Evolutionary conservation across 2,113 vertebrate species (phyloP).

Genomic region (Hucho hucho): DNA sequence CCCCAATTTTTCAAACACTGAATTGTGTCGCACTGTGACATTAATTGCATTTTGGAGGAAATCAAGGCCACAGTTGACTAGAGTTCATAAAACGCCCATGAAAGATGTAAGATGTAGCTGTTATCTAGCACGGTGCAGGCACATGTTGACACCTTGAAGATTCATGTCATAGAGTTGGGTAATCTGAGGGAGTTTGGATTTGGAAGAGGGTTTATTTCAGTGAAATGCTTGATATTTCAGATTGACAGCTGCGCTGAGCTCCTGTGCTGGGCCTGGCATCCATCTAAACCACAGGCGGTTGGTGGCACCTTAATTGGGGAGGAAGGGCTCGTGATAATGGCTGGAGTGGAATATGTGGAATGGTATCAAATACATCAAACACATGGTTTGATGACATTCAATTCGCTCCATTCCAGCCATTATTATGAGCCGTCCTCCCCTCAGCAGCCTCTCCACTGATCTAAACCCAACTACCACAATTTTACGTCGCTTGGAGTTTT

Average conservation of each 20-base stretch:
- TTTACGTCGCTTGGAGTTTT: not conserved
- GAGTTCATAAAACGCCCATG: not conserved
- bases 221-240: not conserved
- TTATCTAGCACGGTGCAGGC: not conserved
- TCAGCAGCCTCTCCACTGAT: not conserved
- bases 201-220: not conserved
- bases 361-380: too few relatives aligned
- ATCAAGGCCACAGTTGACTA: constrained; percentile 18
- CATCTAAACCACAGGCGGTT: not conserved
- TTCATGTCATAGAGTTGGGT: not conserved
- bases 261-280: not conserved
- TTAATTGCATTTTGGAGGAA: constrained; percentile 8
- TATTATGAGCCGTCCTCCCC: too few relatives aligned
- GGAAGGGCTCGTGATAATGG: too few relatives aligned
- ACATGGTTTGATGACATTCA: too few relatives aligned
- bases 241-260: not conserved
- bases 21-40: constrained; percentile 3
- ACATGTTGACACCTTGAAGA: not conserved
- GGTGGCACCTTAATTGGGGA: too few relatives aligned
- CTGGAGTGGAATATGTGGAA: too few relatives aligned
- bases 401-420: too few relatives aligned
- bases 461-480: not conserved
- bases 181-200: not conserved
- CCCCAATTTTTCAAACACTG: constrained; percentile 16
- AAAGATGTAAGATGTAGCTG: not conserved